A percentile compares a stretch with the other conserved stretches of the same genome.
Evolutionary conservation across 2,113 vertebrate species (phyloP).

Genomic region (Neogale vison): DNA sequence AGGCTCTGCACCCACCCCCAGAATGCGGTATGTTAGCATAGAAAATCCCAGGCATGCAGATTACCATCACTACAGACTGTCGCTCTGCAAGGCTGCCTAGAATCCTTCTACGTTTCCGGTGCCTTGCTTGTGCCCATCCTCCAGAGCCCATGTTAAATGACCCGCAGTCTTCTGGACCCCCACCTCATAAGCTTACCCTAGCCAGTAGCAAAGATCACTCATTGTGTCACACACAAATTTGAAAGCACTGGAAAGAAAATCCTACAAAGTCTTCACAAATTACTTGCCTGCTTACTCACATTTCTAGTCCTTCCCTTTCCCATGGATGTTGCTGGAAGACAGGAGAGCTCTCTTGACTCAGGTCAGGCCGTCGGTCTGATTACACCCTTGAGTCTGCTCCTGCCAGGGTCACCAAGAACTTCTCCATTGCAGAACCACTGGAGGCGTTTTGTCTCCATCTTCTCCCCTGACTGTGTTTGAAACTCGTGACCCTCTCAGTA

Average conservation of each 20-base stretch:
- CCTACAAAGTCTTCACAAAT: not conserved
- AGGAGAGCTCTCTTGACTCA: not conserved
- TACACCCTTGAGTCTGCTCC: not conserved
- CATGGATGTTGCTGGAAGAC: not conserved
- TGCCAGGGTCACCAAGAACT: not conserved
- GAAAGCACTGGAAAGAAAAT: not conserved
- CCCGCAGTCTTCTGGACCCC: not conserved
- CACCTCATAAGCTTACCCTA: not conserved
- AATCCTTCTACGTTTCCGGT: not conserved
- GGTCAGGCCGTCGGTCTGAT: not conserved
- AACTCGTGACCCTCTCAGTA: not conserved
- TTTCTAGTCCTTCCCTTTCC: not conserved
- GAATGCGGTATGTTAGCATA: fast-evolving
- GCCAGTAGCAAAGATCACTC: not conserved
- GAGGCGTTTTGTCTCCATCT: not conserved
- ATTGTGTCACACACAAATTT: not conserved
- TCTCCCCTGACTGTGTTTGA: not conserved
- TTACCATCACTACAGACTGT: too few relatives aligned
- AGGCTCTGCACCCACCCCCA: too few relatives aligned
- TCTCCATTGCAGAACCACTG: not conserved
- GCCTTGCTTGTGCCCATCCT: fast-evolving
- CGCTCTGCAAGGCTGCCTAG: fast-evolving
- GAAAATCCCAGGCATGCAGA: not conserved
- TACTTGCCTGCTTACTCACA: not conserved
- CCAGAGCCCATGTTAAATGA: not conserved